Conservation (phyloP, 2,113 vertebrate genomes). For the Patagioenas fasciata region DNA sequence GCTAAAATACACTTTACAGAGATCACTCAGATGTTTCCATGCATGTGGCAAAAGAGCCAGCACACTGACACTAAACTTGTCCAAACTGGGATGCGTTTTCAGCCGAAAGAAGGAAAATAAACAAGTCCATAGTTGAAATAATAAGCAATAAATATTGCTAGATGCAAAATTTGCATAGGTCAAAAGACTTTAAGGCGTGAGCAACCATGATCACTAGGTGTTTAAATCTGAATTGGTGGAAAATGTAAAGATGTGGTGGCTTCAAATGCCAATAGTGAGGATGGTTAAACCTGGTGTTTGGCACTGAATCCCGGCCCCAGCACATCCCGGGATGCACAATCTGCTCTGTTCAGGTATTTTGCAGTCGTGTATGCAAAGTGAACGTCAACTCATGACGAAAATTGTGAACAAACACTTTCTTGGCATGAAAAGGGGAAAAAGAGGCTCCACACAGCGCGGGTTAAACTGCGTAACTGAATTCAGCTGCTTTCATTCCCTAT, state of each 20-base stretch:
- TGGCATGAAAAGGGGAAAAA: background rate
- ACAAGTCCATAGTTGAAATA: background rate
- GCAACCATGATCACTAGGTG: background rate
- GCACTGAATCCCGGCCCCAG: background rate
- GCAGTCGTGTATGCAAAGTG: background rate
- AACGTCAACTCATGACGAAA: background rate
- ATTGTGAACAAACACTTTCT: background rate
- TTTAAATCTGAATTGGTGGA: background rate
- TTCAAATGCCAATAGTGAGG: background rate
- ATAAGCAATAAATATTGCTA: background rate
- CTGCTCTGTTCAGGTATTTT: background rate
- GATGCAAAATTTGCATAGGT: background rate
- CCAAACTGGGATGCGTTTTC: constrained; percentile 1
- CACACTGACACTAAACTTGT: background rate
- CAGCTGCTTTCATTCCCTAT: background rate
- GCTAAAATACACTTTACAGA: constrained; percentile 29
- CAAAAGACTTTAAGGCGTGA: background rate
- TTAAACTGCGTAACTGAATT: background rate
- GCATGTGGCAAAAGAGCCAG: background rate
- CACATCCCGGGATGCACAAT: background rate
- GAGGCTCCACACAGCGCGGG: background rate
- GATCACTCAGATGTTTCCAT: background rate
- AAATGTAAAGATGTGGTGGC: background rate
- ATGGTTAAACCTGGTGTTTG: background rate
- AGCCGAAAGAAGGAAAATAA: background rate